These are phyloP conservation scores for Bombus confusus DNA, from an alignment of 1,140 invertebrate genomes.

Conservation along the genomic window DNA sequence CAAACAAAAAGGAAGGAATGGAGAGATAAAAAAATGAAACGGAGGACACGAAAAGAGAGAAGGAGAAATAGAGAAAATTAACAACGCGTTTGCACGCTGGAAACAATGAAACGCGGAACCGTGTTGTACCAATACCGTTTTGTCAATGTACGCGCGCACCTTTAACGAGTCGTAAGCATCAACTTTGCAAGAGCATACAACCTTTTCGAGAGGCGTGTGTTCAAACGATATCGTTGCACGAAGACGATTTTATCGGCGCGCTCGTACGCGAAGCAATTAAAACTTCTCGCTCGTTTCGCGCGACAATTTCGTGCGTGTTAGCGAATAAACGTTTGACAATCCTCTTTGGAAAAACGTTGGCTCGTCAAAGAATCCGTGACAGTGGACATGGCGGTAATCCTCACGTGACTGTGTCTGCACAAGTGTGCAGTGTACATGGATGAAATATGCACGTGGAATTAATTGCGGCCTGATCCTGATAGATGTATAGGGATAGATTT, in stretches of 20 bases:
- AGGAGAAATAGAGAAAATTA: not conserved
- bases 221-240: conserved; percentile 14
- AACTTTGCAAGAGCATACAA: not conserved
- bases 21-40: not conserved
- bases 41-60: too few species aligned
- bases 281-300: conserved; percentile 13
- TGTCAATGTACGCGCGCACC: not conserved
- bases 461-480: conserved; percentile 6
- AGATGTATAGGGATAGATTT: conserved; percentile 7
- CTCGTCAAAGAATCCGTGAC: not conserved
- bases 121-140: conserved; percentile 22
- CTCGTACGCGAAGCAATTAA: conserved; percentile 29
- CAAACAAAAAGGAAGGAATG: not conserved
- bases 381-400: not conserved
- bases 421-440: not conserved
- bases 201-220: not conserved
- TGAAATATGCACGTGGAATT: conserved; percentile 5
- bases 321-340: not conserved
- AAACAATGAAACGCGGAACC: conserved; percentile 4
- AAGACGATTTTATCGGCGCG: conserved; percentile 19
- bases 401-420: too few species aligned
- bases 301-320: not conserved
- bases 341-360: not conserved
- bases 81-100: not conserved
- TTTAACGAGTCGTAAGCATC: not conserved